Evolutionary conservation across 2,888 invertebrate species (phyloP).

Genomic region (Drosophila anomelani): DNA sequence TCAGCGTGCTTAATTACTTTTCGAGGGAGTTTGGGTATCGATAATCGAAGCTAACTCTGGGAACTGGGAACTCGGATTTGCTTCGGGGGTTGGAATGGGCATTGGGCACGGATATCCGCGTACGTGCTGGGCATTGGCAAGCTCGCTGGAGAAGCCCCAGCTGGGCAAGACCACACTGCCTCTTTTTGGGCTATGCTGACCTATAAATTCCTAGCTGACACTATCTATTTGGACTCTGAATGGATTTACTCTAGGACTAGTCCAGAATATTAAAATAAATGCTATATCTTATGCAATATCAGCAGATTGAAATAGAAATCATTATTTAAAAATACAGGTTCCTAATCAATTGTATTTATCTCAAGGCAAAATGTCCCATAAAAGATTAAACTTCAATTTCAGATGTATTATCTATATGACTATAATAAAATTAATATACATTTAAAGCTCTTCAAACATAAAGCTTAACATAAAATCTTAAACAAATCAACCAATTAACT

Average conservation of each 20-base stretch:
- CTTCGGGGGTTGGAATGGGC: conserved; percentile 49
- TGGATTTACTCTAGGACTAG: neutral
- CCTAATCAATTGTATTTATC: neutral
- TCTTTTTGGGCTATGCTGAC: conserved; percentile 19
- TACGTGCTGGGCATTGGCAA: conserved; percentile 70
- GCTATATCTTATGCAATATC: no score
- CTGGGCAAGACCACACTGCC: conserved; percentile 13
- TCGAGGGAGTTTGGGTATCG: conserved; percentile 49
- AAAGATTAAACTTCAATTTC: no score
- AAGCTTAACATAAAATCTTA: neutral
- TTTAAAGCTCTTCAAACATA: neutral
- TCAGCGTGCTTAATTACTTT: conserved; percentile 77
- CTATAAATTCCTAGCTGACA: conserved; percentile 24
- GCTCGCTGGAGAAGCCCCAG: conserved; percentile 14
- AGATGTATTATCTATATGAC: neutral
- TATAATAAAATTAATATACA: neutral
- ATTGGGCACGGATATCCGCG: conserved; percentile 80
- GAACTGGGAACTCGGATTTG: conserved; percentile 23
- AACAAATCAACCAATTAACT: neutral
- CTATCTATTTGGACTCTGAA: neutral
- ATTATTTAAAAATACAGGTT: neutral
- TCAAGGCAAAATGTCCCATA: neutral
- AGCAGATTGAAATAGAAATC: no score
- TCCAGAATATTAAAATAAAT: neutral
- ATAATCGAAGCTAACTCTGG: conserved; percentile 21